Evolutionary conservation across 92 coral and sea anemone genomes (phyloP).

Genomic region (Porites lobata): DNA sequence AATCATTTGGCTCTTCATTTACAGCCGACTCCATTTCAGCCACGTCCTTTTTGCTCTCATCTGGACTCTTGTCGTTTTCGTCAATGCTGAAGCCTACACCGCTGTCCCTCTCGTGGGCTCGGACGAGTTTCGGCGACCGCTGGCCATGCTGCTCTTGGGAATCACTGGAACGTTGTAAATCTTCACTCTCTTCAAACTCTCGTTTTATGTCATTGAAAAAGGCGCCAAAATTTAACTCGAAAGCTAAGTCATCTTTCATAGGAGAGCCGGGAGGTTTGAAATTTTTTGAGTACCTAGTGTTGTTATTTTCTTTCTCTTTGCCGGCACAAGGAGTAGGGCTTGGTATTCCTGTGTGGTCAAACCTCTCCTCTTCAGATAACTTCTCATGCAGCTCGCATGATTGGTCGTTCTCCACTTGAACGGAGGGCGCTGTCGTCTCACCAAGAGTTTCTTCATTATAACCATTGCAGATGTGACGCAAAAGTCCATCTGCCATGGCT

Average conservation of each 20-base stretch:
- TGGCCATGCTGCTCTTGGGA: conserved; percentile 43
- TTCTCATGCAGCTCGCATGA: not conserved
- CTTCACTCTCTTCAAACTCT: not conserved
- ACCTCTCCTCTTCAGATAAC: not conserved
- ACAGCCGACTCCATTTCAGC: conserved; percentile 18
- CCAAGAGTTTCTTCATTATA: not conserved
- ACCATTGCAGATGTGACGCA: conserved; percentile 24
- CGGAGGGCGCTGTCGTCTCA: not conserved
- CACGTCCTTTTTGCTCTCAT: conserved; percentile 28
- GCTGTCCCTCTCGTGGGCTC: conserved; percentile 78
- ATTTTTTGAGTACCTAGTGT: not conserved
- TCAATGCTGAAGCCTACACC: conserved; percentile 88
- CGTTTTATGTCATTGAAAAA: conserved; percentile 36
- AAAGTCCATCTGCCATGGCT: conserved; percentile 47
- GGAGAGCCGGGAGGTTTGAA: not conserved
- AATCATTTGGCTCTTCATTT: conserved; percentile 22
- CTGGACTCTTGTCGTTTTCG: conserved; percentile 71
- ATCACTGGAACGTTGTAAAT: conserved; percentile 31
- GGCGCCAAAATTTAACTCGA: conserved; percentile 52
- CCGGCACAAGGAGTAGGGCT: conserved; percentile 9
- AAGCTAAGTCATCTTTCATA: conserved; percentile 13
- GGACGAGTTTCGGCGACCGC: conserved; percentile 51
- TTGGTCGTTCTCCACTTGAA: not conserved
- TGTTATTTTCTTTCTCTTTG: conserved; percentile 49
- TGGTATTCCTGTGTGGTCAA: not conserved